Evolutionary conservation across 2,113 vertebrate species (phyloP).

Genomic region (Etheostoma spectabile): DNA sequence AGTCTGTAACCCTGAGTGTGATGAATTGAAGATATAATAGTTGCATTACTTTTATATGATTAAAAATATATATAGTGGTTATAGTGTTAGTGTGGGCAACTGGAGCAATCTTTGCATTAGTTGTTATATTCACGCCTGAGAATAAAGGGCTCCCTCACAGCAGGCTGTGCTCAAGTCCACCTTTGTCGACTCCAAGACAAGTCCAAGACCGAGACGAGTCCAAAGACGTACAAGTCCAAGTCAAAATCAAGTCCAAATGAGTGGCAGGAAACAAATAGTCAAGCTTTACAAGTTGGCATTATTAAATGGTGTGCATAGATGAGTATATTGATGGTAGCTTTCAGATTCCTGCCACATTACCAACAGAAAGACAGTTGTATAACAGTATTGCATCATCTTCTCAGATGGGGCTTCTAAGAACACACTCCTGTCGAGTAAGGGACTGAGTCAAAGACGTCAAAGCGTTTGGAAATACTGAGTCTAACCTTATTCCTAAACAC

Average conservation of each 20-base stretch:
- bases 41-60: neutral
- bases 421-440: constrained; percentile 37
- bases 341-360: neutral
- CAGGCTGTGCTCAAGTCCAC: too few species aligned
- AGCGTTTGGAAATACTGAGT: constrained; percentile 53
- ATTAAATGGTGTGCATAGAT: neutral
- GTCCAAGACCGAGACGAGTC: too few species aligned
- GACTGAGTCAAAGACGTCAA: constrained; percentile 22
- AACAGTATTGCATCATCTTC: constrained; percentile 9
- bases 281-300: too few species aligned
- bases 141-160: neutral
- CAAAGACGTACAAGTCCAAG: too few species aligned
- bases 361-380: constrained; percentile 13
- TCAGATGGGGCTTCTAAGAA: constrained; percentile 12
- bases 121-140: neutral
- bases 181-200: too few species aligned
- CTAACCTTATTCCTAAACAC: constrained; percentile 7
- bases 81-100: neutral
- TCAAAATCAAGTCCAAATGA: too few species aligned
- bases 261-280: neutral
- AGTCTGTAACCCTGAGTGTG: neutral
- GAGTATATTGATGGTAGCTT: neutral
- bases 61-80: neutral
- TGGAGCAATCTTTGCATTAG: neutral
- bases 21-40: neutral